These are phyloP conservation scores for Neoniphon sammara DNA, from an alignment of 2,797 vertebrate species.

Conservation along the genomic window DNA sequence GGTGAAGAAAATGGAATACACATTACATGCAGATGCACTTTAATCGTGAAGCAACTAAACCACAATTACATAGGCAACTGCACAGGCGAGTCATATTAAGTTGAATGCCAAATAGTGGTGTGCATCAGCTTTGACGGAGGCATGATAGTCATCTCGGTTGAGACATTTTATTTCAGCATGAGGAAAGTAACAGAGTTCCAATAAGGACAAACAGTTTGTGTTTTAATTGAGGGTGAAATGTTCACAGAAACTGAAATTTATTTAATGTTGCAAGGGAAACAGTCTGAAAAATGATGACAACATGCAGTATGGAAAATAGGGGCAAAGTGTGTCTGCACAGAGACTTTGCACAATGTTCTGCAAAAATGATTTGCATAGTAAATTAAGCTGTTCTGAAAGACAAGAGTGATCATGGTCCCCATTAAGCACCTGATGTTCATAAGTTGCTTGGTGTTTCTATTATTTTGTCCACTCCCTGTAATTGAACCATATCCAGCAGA, in stretches of 20 bases:
- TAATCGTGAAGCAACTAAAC: neutral
- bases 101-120: neutral
- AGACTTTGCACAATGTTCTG: neutral
- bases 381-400: neutral
- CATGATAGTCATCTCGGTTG: neutral
- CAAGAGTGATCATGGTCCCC: neutral
- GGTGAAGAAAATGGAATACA: neutral
- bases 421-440: neutral
- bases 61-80: neutral
- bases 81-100: neutral
- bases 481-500: slow-evolving; percentile 71
- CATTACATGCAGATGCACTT: no score
- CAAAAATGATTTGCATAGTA: slow-evolving; percentile 9
- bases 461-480: slow-evolving; percentile 19
- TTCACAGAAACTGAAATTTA: no score
- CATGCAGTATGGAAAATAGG: no score
- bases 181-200: neutral
- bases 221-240: no score
- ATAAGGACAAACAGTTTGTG: neutral
- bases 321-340: neutral
- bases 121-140: neutral
- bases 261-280: no score
- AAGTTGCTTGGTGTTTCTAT: slow-evolving; percentile 14
- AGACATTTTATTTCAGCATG: no score
- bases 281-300: no score